Evolutionary conservation across 2,888 invertebrate genomes (phyloP).

Genomic region (Nephrotoma appendiculata): DNA sequence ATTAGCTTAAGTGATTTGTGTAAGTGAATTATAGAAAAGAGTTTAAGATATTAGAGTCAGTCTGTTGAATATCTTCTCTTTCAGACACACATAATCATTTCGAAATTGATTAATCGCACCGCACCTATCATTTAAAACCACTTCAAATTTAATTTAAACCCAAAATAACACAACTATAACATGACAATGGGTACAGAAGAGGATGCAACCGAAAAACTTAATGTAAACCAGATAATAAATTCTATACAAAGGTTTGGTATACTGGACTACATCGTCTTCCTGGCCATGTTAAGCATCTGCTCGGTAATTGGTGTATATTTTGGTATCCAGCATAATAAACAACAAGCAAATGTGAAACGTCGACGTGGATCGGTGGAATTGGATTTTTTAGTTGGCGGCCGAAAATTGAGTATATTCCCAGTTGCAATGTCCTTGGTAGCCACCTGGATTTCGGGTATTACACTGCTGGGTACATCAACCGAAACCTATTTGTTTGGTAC

Average conservation of each 20-base stretch:
- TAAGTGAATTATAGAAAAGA: neutral
- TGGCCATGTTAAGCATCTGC: neutral
- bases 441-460: neutral
- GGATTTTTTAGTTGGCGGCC: neutral
- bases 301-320: neutral
- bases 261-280: neutral
- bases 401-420: neutral
- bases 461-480: neutral
- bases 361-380: neutral
- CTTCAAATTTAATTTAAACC: neutral
- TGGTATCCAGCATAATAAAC: neutral
- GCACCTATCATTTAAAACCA: neutral
- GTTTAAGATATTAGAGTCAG: too few species aligned
- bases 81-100: neutral
- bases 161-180: neutral
- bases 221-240: neutral
- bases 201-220: neutral
- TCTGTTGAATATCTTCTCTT: neutral
- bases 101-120: neutral
- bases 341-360: neutral
- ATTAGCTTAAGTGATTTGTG: neutral
- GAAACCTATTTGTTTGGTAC: slow-evolving; percentile 23
- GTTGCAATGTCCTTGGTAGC: neutral
- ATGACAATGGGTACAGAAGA: neutral
- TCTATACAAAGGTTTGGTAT: neutral